Conservation (phyloP, 1,140 invertebrate genomes). For the Linepithema humile region DNA sequence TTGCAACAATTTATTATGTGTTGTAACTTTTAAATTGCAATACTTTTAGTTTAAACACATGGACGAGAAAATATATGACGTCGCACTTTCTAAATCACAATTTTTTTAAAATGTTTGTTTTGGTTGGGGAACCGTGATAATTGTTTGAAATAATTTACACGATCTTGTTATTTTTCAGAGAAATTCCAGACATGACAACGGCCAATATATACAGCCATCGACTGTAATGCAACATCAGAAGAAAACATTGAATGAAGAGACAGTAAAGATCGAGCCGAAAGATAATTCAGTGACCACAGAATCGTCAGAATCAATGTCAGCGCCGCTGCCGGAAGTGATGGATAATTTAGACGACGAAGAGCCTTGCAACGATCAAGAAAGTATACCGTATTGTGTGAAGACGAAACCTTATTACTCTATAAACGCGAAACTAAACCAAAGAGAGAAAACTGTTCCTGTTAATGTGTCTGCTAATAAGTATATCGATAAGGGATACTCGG, state of each 20-base stretch:
- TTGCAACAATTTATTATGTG: conserved; percentile 1
- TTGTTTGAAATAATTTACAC: background rate
- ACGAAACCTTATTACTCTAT: conserved; percentile 83
- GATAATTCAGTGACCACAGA: conserved; percentile 63
- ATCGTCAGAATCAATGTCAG: conserved; percentile 62
- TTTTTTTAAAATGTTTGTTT: background rate
- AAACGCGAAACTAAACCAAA: conserved; percentile 81
- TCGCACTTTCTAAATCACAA: background rate
- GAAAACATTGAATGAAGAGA: conserved; percentile 66
- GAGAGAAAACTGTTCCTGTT: conserved; percentile 74
- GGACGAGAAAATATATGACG: background rate
- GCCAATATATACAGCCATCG: conserved; percentile 73
- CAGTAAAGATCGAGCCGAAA: conserved; percentile 72
- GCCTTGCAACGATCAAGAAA: conserved; percentile 75
- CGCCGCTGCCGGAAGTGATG: conserved; percentile 60
- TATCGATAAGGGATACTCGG: conserved; percentile 62
- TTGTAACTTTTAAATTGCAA: background rate
- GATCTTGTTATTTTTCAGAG: conserved; percentile 77
- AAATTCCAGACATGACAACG: conserved; percentile 78
- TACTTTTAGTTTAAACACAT: background rate
- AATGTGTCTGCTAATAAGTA: conserved; percentile 59
- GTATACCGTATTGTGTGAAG: conserved; percentile 81
- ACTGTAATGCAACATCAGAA: conserved; percentile 66
- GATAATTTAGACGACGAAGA: conserved; percentile 68
- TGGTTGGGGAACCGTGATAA: background rate